phyloP scores from a whole-genome alignment of 2,888 invertebrate species.

The Ligdia adustata region DNA sequence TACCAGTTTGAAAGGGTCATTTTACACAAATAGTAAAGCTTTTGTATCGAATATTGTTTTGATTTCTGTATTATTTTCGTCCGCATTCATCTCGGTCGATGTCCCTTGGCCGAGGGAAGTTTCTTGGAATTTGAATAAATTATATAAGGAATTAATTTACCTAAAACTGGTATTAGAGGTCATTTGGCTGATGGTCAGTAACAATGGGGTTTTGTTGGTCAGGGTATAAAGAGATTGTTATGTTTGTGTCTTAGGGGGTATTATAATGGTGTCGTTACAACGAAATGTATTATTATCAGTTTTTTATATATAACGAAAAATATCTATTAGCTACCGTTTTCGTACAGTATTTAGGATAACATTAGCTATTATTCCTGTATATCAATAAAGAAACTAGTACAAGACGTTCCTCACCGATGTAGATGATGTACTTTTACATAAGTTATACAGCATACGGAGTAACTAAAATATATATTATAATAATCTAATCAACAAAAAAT shows the following conservation, averaged over 20 bases:
- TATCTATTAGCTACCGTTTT: no score
- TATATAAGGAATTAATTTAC: constrained; percentile 13
- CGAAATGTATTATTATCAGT: background rate
- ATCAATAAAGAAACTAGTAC: no score
- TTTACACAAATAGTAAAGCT: constrained; percentile 48
- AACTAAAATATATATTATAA: no score
- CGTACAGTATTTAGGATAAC: no score
- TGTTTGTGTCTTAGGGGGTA: background rate
- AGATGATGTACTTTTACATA: no score
- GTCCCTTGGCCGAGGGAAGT: constrained; percentile 13
- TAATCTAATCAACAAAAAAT: no score
- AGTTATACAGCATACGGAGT: no score
- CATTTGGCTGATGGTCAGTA: constrained; percentile 11
- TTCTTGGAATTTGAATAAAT: constrained; percentile 30
- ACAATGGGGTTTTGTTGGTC: constrained; percentile 14
- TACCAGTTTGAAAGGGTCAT: constrained; percentile 53
- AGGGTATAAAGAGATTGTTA: background rate
- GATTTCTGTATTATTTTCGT: constrained; percentile 29
- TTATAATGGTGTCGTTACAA: background rate
- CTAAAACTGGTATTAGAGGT: constrained; percentile 9
- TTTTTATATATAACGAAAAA: background rate
- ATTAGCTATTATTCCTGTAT: no score
- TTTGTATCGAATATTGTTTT: constrained; percentile 46
- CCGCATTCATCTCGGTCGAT: constrained; percentile 20
- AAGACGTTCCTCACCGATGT: no score